Percentiles rank a stretch among this genome's conserved stretches.
Conservation (phyloP, 1,140 invertebrate genomes). For the Nixonia krombeini region DNA sequence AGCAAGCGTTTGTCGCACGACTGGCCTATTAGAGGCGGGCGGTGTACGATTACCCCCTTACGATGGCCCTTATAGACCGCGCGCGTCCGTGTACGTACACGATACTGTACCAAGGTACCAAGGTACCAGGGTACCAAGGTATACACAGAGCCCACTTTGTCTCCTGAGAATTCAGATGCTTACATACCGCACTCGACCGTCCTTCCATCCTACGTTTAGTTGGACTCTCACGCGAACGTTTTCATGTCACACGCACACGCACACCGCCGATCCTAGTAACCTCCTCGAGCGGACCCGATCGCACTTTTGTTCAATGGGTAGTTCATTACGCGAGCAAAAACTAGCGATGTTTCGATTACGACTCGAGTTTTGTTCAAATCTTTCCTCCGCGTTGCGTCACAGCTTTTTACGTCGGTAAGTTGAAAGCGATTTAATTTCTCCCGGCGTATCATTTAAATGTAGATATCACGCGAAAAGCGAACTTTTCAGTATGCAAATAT, state of each 20-base stretch:
- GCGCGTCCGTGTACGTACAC: conserved; percentile 9
- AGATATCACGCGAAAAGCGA: too few species aligned
- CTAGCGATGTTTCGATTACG: too few species aligned
- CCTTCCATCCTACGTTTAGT: conserved; percentile 15
- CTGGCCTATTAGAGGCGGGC: conserved; percentile 52
- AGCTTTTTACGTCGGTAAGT: too few species aligned
- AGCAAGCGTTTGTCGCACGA: conserved; percentile 55
- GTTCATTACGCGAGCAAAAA: too few species aligned
- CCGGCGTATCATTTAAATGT: too few species aligned
- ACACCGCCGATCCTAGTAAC: neutral
- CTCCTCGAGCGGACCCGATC: neutral
- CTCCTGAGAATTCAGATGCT: conserved; percentile 38
- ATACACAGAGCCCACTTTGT: conserved; percentile 33
- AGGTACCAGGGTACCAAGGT: neutral
- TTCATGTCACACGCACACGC: conserved; percentile 7
- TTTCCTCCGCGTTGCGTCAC: too few species aligned
- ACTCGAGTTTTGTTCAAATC: neutral
- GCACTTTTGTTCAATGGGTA: conserved; percentile 6
- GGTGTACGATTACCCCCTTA: conserved; percentile 29
- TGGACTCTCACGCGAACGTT: conserved; percentile 19
- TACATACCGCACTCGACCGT: conserved; percentile 19
- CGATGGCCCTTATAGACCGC: neutral
- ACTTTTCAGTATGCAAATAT: too few species aligned
- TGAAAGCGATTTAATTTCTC: too few species aligned
- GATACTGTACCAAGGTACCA: neutral